Percentiles rank a stretch among this genome's conserved stretches.
Conservation (phyloP, 2,888 invertebrate species). For the Saturnia pavonia region DNA sequence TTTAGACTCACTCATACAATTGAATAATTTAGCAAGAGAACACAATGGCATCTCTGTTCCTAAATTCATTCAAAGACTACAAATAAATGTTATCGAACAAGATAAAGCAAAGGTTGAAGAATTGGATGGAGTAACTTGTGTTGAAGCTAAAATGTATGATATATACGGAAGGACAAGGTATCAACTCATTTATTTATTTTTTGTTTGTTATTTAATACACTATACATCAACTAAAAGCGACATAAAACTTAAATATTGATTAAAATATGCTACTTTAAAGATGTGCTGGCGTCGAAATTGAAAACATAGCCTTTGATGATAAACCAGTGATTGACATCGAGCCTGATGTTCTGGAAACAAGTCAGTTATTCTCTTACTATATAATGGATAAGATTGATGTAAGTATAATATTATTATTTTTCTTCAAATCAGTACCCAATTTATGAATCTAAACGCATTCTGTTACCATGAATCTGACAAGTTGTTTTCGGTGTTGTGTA, state of each 20-base stretch:
- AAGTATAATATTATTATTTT: conserved; percentile 24
- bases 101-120: conserved; percentile 16
- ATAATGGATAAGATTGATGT: conserved; percentile 37
- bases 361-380: conserved; percentile 41
- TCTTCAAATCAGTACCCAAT: too few relatives aligned
- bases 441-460: too few relatives aligned
- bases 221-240: neutral
- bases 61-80: conserved; percentile 40
- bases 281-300: conserved; percentile 43
- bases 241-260: neutral
- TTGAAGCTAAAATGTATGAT: conserved; percentile 27
- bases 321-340: conserved; percentile 30
- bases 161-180: conserved; percentile 34
- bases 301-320: conserved; percentile 36
- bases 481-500: too few relatives aligned
- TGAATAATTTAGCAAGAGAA: conserved; percentile 33
- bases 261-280: conserved; percentile 27
- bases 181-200: too few relatives aligned
- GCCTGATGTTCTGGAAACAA: conserved; percentile 33
- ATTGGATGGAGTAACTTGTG: conserved; percentile 28
- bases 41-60: conserved; percentile 38
- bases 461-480: too few relatives aligned
- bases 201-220: neutral
- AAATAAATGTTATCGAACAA: conserved; percentile 37
- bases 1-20: conserved; percentile 46